Percentiles rank a stretch among this genome's conserved stretches.
Evolutionary conservation across 2,113 vertebrate species (phyloP).

Genomic region (Ellobius talpinus): DNA sequence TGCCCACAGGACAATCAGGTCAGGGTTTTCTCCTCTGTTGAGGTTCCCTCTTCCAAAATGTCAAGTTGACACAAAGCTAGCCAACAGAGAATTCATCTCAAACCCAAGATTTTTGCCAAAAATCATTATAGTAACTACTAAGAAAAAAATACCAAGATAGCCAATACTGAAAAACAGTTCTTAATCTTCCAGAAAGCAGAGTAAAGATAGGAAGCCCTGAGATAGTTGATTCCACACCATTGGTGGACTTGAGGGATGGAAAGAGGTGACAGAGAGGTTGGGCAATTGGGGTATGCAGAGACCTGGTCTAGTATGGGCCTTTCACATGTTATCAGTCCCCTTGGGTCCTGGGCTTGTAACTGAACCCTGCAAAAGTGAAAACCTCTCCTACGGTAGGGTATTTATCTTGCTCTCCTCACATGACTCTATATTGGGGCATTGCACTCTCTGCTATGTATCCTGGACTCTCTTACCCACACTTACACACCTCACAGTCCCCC

Average conservation of each 20-base stretch:
- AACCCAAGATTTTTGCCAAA: background rate
- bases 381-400: background rate
- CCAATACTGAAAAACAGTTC: background rate
- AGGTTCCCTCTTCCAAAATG: background rate
- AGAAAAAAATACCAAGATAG: conserved; percentile 11
- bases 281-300: background rate
- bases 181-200: conserved; percentile 51
- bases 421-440: background rate
- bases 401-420: background rate
- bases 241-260: background rate
- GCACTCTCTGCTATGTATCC: too few species aligned
- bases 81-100: background rate
- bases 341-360: background rate
- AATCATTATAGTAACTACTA: conserved; percentile 1
- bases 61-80: background rate
- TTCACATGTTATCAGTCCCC: background rate
- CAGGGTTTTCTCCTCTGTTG: background rate
- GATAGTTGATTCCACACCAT: background rate
- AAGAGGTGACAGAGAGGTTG: background rate
- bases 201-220: background rate
- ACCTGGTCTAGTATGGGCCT: accelerated
- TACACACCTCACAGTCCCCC: background rate
- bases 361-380: background rate
- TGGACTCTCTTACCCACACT: background rate
- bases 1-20: background rate